phyloP scores from a whole-genome alignment of 2,888 invertebrate genomes.

The Crematogaster levior region DNA sequence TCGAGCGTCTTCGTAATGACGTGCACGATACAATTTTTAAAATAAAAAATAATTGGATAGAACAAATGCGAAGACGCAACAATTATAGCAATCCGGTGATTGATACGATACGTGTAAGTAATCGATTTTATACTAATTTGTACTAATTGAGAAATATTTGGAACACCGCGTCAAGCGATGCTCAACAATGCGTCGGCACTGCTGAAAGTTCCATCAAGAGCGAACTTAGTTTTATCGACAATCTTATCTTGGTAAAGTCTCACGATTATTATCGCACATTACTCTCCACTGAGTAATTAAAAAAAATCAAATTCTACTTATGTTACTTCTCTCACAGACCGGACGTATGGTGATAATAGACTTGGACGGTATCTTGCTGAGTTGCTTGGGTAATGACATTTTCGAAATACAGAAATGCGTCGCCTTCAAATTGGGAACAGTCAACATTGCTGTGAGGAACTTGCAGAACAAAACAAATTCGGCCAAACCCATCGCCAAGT shows the following conservation, averaged over 20 bases:
- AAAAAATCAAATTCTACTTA: background rate
- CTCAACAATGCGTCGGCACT: background rate
- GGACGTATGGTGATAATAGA: background rate
- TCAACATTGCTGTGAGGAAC: background rate
- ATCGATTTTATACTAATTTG: background rate
- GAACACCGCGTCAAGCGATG: background rate
- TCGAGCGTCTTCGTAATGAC: background rate
- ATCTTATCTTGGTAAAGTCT: background rate
- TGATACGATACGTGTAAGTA: background rate
- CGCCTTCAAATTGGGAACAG: background rate
- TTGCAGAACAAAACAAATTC: background rate
- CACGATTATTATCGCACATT: background rate
- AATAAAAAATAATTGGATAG: background rate
- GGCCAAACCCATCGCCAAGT: background rate
- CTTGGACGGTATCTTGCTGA: background rate
- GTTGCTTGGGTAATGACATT: background rate
- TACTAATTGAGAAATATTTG: constrained; percentile 7
- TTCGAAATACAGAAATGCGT: background rate
- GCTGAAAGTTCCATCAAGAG: constrained; percentile 7
- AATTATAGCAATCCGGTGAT: background rate
- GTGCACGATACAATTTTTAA: background rate
- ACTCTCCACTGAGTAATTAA: background rate
- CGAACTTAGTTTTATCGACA: background rate
- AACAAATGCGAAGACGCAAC: background rate
- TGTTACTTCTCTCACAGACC: background rate